Conservation (phyloP, 2,888 invertebrate genomes). For the Phlogophora meticulosa region DNA sequence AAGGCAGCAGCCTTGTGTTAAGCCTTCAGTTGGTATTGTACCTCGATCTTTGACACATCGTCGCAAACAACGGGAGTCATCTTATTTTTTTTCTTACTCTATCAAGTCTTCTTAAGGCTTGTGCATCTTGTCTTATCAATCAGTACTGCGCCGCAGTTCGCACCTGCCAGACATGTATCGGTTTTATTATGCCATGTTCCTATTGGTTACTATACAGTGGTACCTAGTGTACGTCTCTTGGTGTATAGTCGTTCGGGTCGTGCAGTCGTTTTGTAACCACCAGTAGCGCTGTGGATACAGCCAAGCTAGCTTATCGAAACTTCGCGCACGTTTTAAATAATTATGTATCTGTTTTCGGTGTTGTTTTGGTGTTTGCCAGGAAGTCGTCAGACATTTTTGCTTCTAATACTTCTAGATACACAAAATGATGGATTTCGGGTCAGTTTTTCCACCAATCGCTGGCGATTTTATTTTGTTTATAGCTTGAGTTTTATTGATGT, state of each 20-base stretch:
- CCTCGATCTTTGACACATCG: background rate
- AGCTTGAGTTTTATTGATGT: background rate
- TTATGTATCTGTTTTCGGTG: background rate
- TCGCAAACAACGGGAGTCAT: background rate
- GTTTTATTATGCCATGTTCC: background rate
- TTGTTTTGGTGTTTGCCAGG: background rate
- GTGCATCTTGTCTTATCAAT: background rate
- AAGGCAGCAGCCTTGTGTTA: background rate
- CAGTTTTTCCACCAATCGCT: background rate
- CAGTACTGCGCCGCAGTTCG: background rate
- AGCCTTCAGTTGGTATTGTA: background rate
- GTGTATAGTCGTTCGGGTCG: background rate
- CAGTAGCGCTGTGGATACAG: background rate
- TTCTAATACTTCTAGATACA: background rate
- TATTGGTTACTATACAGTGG: background rate
- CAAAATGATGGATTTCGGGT: background rate
- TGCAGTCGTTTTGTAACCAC: too few relatives aligned
- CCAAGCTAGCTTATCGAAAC: background rate
- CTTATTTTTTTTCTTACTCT: background rate
- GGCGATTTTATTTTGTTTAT: background rate
- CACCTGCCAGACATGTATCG: background rate
- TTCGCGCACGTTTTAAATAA: background rate
- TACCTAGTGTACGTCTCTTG: background rate
- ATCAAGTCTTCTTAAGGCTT: background rate
- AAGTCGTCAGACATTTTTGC: too few relatives aligned